A percentile compares a stretch with the other conserved stretches of the same genome.
These are phyloP conservation scores for Pteronura brasiliensis DNA, from an alignment of 2,113 vertebrate species.

Conservation along the genomic window DNA sequence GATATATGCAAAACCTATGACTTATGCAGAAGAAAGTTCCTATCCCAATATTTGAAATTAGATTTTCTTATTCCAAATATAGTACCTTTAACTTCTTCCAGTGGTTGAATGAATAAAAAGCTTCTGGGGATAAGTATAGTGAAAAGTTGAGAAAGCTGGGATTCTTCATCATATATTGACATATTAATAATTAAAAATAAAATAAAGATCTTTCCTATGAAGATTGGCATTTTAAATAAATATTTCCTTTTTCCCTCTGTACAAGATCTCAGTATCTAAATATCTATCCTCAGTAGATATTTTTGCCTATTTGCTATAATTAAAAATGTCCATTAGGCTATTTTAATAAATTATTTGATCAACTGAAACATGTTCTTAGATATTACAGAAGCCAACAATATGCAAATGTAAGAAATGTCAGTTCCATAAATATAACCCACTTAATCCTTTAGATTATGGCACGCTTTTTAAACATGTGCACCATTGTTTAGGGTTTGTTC, in stretches of 20 bases:
- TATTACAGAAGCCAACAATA: conserved; percentile 24
- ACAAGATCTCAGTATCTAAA: background rate
- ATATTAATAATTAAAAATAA: background rate
- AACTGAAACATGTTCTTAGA: background rate
- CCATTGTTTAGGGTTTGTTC: background rate
- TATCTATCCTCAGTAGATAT: background rate
- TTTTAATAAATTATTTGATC: background rate
- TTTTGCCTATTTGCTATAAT: background rate
- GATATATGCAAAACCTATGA: background rate
- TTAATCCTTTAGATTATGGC: background rate
- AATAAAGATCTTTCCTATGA: background rate
- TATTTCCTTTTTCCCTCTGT: background rate
- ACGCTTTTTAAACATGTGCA: background rate
- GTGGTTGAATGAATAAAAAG: background rate
- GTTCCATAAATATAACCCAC: background rate
- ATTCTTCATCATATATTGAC: background rate
- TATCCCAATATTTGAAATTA: background rate
- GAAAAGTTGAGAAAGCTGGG: background rate
- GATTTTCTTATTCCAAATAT: background rate
- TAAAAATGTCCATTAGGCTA: background rate
- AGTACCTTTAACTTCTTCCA: background rate
- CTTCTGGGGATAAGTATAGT: background rate
- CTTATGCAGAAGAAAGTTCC: background rate
- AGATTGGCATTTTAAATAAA: background rate
- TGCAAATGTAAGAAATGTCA: background rate